A percentile compares a stretch with the other conserved stretches of the same genome.
Evolutionary conservation across 1,140 invertebrate genomes (phyloP).

Genomic region (Adelges cooleyi): DNA sequence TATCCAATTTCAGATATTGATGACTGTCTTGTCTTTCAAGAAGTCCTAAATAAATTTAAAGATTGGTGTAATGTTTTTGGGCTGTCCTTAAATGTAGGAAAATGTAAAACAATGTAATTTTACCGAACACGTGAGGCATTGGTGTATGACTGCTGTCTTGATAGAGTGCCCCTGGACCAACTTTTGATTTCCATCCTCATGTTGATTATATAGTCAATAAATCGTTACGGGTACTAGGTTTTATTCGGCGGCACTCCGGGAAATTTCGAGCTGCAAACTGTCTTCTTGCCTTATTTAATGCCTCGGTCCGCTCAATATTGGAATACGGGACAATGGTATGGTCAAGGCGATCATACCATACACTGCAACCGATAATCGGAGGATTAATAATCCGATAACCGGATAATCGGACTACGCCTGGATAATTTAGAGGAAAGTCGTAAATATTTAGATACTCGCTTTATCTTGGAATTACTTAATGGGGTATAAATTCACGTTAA

Average conservation of each 20-base stretch:
- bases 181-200: no score
- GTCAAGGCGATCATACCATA: no score
- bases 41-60: background rate
- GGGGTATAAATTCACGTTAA: background rate
- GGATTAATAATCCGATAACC: no score
- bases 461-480: background rate
- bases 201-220: no score
- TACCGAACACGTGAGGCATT: background rate
- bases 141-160: background rate
- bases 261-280: no score
- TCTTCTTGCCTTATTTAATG: no score
- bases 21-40: background rate
- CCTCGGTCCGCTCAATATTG: no score
- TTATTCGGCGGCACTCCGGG: no score
- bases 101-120: background rate
- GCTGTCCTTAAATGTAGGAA: background rate
- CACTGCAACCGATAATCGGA: no score
- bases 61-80: background rate
- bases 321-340: no score
- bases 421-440: background rate
- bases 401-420: background rate
- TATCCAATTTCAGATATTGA: background rate
- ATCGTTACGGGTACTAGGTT: no score
- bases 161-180: background rate
- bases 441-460: background rate